Base-by-base conservation (phyloP, 2,888 invertebrate genomes). In the Drosophila vallismaia region DNA sequence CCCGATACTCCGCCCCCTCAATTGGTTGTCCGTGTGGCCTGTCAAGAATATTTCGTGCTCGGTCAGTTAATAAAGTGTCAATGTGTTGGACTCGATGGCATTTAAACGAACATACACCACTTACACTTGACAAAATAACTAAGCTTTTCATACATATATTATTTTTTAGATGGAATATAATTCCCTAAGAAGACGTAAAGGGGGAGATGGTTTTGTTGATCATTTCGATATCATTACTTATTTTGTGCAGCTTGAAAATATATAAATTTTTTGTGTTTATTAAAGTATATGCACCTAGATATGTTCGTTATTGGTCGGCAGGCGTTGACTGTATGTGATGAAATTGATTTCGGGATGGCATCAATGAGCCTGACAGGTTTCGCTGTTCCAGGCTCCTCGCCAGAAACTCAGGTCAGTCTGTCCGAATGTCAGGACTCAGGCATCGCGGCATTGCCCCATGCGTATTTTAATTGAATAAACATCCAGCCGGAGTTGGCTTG, bases 381-480 rank as follows among this genome's bases (percentile, higher is more conserved):
- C 54, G 44, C 52, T 6, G 5, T 6, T 28, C 5, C 28, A 28
- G 26, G 44, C 53, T 53, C 71, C 52, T 36, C 42, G 46, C 55
- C 64, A 9, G 5, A 6, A 12, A 5, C 40, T 26, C 42, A 29
- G 8, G 24, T 14, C 10, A 10, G 19, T 44, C 45, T 24, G 40
- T 29, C 33, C 10, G n/a, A 7, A 4, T 44, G 42, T 29, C 42
- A 26, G 24, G 49, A 51, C 40, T 29, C 71, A 56, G 59, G 64
- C 46, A 67, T 58, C 62, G 55, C 40, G 40, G 53, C 76, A 68
- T 60, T 62, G 84, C 51, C 53, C 52, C 74, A 69, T 77, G 74
- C 74, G 76, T 77, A 75, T 85, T 76, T 85, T 85, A 77, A 88
- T 85, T 85, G 87, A 88, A 85, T 87, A 79, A 88, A 85, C 87